These are phyloP conservation scores for Monomorium pharaonis DNA, from an alignment of 1,140 invertebrate genomes.

Conservation along the genomic window DNA sequence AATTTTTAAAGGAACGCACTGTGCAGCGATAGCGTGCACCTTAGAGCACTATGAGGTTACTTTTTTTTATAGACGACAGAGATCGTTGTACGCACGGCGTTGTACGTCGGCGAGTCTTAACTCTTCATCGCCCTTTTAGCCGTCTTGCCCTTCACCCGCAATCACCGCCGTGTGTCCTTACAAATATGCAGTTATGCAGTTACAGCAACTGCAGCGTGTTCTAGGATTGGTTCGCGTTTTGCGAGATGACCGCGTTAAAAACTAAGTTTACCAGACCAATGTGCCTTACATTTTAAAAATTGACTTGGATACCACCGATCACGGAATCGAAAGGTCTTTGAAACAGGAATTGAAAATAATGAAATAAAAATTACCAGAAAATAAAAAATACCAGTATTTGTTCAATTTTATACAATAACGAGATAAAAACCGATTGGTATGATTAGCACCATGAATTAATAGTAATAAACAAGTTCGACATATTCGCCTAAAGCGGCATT, in stretches of 20 bases:
- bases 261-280: slow-evolving; percentile 17
- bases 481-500: no score
- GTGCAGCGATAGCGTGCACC: slow-evolving; percentile 73
- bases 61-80: slow-evolving; percentile 75
- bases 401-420: neutral
- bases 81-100: slow-evolving; percentile 78
- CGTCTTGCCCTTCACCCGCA: neutral
- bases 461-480: no score
- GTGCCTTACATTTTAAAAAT: slow-evolving; percentile 32
- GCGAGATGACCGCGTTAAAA: slow-evolving; percentile 29
- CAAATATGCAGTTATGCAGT: slow-evolving; percentile 32
- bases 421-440: neutral
- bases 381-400: neutral
- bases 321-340: neutral
- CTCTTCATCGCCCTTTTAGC: slow-evolving; percentile 43
- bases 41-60: slow-evolving; percentile 78
- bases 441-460: neutral
- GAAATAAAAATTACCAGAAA: neutral
- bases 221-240: slow-evolving; percentile 7
- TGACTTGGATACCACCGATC: slow-evolving; percentile 32
- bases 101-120: slow-evolving; percentile 59
- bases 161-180: slow-evolving; percentile 17
- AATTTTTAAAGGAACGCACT: slow-evolving; percentile 21
- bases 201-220: slow-evolving; percentile 8
- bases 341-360: neutral